Conservation (phyloP, 37 sponge, comb jelly and placozoan species). For the Oscarella lobularis region DNA sequence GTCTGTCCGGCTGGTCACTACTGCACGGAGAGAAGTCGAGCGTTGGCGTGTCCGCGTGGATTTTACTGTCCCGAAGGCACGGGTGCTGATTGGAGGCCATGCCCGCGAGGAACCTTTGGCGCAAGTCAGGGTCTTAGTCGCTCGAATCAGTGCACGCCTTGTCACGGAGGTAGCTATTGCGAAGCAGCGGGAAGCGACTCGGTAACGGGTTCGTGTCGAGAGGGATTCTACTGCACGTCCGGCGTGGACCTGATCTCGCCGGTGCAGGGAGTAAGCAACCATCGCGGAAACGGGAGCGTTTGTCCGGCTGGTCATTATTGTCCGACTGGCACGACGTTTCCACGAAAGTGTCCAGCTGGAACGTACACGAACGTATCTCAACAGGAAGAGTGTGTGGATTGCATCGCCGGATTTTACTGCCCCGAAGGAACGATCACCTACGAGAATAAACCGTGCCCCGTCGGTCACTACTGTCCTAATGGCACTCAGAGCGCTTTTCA, state of each 20-base stretch:
- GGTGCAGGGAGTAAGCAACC: background rate
- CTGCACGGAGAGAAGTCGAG: too few species aligned
- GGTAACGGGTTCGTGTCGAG: background rate
- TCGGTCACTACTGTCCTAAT: constrained; percentile 9
- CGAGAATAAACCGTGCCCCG: constrained; percentile 4
- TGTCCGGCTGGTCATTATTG: background rate
- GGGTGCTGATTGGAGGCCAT: background rate
- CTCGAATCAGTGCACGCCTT: background rate
- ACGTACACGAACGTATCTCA: background rate
- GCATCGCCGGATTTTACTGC: constrained; percentile 23
- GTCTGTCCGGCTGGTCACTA: background rate
- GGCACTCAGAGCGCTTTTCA: constrained; percentile 1
- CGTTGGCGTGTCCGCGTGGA: background rate
- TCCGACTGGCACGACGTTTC: background rate
- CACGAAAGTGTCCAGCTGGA: background rate
- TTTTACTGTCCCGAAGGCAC: constrained; percentile 8
- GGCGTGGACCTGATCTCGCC: background rate
- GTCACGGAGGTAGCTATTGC: background rate
- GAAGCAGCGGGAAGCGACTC: background rate
- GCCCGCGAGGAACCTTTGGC: constrained; percentile 1
- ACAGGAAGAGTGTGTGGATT: background rate
- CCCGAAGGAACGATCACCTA: constrained; percentile 2
- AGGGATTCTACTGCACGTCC: background rate
- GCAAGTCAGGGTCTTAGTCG: background rate
- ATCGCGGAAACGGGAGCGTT: background rate